Percentiles rank a stretch among this genome's conserved stretches.
These are phyloP conservation scores for Mallotus villosus DNA, from an alignment of 2,797 vertebrate genomes.

Conservation along the genomic window DNA sequence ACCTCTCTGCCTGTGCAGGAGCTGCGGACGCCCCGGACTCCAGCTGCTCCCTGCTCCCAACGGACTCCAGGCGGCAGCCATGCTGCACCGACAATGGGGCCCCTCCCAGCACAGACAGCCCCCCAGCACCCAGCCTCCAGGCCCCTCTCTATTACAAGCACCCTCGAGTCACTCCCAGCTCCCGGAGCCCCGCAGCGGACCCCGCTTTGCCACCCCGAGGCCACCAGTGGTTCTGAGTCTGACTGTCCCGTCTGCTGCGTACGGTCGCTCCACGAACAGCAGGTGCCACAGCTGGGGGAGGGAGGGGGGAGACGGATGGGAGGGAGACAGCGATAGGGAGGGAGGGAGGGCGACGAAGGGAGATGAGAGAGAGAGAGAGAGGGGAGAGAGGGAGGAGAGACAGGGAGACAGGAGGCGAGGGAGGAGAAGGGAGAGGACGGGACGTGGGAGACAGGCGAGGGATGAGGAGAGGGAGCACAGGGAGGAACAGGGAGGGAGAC, in stretches of 20 bases:
- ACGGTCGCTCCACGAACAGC: constrained; percentile 81
- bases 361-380: constrained; percentile 1
- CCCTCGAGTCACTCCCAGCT: too few species aligned
- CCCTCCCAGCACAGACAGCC: too few species aligned
- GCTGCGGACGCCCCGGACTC: too few species aligned
- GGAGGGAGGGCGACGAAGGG: too few species aligned
- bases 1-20: too few species aligned
- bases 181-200: too few species aligned
- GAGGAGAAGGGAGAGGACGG: not conserved
- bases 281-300: constrained; percentile 84
- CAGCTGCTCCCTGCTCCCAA: too few species aligned
- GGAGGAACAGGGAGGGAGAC: constrained; percentile 2
- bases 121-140: too few species aligned
- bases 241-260: constrained; percentile 79
- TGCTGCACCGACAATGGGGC: too few species aligned
- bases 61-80: too few species aligned
- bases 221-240: constrained; percentile 85
- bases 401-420: not conserved
- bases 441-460: not conserved
- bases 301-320: not conserved
- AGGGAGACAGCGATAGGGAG: too few species aligned
- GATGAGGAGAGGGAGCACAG: constrained; percentile 6
- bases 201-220: constrained; percentile 66
- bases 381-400: not conserved
- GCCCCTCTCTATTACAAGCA: too few species aligned